Base-by-base conservation (phyloP, 2,797 vertebrate genomes). In the Enteromius viviparus region DNA sequence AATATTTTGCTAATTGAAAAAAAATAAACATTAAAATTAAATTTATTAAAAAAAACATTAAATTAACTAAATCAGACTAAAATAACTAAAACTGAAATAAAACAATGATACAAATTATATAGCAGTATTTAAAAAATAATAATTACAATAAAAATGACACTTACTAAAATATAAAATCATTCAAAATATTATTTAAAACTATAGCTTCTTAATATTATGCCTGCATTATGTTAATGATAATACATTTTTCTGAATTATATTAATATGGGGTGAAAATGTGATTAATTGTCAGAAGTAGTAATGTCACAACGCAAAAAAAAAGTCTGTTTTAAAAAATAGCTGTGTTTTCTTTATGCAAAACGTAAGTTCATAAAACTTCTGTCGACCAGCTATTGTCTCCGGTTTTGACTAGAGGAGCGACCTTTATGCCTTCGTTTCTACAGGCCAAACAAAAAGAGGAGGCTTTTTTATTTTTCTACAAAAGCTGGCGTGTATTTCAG, bases 391-490 rank as follows among this genome's bases (percentile, higher is more conserved):
- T 51, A 15, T 49, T 32, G 69, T 64, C 55, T 26, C n/a, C 9
- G 23, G 21, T 74, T 80, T 29, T 64, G 58, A 62, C 79, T 65
- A 65, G 29, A 65, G 62, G 62, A 65, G 12, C 60, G 1, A 64
- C 40, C 66, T 70, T 23, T 26, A 70, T 23, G n/a, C 14, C 62
- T 65, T 29, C 29, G 32, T 65, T 65, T 65, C 40, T 47, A 70
- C 68, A 26, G 68, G 14, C 29, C 21, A 11, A 74, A 81, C 70
- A 45, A 72, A 79, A 80, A 80, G 49, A 45, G 45, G 4, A 40
- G n/a, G 21, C 32, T 2, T 40, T 79, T 53, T 12, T 19, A 26
- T 42, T 4, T 55, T 65, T 51, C 47, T 23, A 9, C 60, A 49
- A 69, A 70, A 80, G 66, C 15, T n/a, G 66, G 29, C 1, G 4